phyloP scores from a whole-genome alignment of 2,113 vertebrate genomes.

The Phycodurus eques region DNA sequence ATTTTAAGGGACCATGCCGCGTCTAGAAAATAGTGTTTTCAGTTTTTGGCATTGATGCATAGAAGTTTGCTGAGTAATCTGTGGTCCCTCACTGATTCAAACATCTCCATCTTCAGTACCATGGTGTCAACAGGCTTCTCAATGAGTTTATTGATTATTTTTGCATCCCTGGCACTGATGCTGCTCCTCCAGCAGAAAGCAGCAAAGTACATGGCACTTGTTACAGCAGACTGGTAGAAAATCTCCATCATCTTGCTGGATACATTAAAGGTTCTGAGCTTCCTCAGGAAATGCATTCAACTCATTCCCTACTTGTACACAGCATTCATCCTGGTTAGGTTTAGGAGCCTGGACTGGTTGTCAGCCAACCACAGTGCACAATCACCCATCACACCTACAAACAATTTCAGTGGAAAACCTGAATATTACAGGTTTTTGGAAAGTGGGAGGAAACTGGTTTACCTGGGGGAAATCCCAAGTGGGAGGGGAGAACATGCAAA shows the following conservation, averaged over 20 bases:
- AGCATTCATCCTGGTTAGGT: no score
- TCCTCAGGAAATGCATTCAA: no score
- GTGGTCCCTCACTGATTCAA: not conserved
- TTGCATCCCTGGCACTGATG: not conserved
- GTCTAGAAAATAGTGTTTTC: not conserved
- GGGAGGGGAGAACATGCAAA: no score
- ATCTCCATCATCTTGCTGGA: not conserved
- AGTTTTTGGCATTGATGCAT: not conserved
- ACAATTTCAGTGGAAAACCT: no score
- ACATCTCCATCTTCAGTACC: not conserved
- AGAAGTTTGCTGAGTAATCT: not conserved
- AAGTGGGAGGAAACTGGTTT: no score
- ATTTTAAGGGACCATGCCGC: not conserved
- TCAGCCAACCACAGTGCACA: no score
- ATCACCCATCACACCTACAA: no score
- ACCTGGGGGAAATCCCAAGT: no score
- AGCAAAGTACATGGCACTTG: not conserved
- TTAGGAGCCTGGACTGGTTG: no score
- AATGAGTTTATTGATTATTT: not conserved
- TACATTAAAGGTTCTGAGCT: no score
- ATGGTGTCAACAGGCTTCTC: not conserved
- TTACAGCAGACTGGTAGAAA: not conserved
- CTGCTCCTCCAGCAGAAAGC: not conserved
- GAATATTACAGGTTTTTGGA: no score
- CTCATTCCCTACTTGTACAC: no score